Conservation (phyloP, 2,888 invertebrate species). For the Dasypogon diadema region DNA sequence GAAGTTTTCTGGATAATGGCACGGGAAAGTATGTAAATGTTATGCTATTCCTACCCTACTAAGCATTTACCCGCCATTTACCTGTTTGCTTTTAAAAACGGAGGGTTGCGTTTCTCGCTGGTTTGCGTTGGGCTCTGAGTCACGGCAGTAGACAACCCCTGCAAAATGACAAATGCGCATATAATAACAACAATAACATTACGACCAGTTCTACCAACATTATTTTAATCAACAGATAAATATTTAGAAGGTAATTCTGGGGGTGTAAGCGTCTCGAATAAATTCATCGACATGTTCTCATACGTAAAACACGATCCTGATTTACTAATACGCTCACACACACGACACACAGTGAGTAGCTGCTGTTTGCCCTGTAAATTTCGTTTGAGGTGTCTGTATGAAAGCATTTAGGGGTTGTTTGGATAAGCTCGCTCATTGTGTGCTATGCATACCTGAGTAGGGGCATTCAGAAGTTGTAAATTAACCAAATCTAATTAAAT, state of each 20-base stretch:
- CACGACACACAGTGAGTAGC: slow-evolving; percentile 1
- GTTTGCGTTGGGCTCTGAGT: neutral
- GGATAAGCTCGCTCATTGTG: slow-evolving; percentile 33
- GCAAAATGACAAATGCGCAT: slow-evolving; percentile 47
- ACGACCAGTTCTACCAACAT: slow-evolving; percentile 33
- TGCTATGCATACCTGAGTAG: slow-evolving; percentile 31
- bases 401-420: slow-evolving; percentile 34
- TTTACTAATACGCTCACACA: neutral
- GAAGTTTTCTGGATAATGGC: neutral
- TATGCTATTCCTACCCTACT: slow-evolving; percentile 1
- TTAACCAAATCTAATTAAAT: slow-evolving; percentile 52
- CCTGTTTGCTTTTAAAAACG: slow-evolving; percentile 7
- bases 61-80: slow-evolving; percentile 16
- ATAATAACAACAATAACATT: slow-evolving; percentile 43
- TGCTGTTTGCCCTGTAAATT: slow-evolving; percentile 40
- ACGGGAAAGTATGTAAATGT: slow-evolving; percentile 15
- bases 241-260: slow-evolving; percentile 46
- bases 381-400: slow-evolving; percentile 21
- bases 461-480: slow-evolving; percentile 47
- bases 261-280: neutral
- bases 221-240: slow-evolving; percentile 54
- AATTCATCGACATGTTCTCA: slow-evolving; percentile 26
- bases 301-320: neutral
- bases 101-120: too few species aligned
- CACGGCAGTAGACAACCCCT: neutral